Base-by-base conservation (phyloP, 2,113 vertebrate species). In the Rutilus rutilus region DNA sequence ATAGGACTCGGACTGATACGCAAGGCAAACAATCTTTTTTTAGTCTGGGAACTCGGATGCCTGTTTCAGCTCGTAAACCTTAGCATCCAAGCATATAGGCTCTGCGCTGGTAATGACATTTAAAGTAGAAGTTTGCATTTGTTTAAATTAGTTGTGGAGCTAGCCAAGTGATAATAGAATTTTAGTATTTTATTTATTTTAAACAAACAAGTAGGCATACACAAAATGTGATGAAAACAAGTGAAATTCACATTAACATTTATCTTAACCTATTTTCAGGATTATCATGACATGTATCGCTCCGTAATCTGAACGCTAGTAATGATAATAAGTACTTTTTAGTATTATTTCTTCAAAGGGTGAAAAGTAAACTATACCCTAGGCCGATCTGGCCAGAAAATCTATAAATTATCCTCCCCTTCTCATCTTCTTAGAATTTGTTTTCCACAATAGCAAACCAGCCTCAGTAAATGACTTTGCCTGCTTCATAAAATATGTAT, bases 401-500 rank as follows among this genome's bases (percentile, higher is more conserved):
- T 74, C 47, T 69, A 5, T 71, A 52, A 71, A 78, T 76, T 78
- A 14, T 50, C 62, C 78, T 36, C 7, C 30, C 36, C 80, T 74
- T 59, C 54, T 17, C 45, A 79, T 85, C 84, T 64, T 83, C 64
- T 57, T 47, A 84, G 45, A 67, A 52, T 65, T 75, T n/a, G 86
- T 91, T 92, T 91, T 89, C 76, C 84, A 89, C 88, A 91, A 88
- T 87, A 91, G 85, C 87, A 91, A 91, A 92, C 92, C 91, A 92
- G 92, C 91, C 21, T 79, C 91, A 87, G 91, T 93, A 91, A 95
- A 92, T 90, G 91, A 90, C 92, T 90, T 88, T 90, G 87, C 91
- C 82, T 86, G 87, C 82, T 89, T 93, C 93, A 94, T 94, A 92
- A 93, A 95, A 95, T 94, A 95, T 94, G 91, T 88, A 95, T 93